Evolutionary conservation across 1,140 invertebrate species (phyloP), one percentile per base, ranked within the genome.

Genomic region (Asbolus verrucosus): DNA sequence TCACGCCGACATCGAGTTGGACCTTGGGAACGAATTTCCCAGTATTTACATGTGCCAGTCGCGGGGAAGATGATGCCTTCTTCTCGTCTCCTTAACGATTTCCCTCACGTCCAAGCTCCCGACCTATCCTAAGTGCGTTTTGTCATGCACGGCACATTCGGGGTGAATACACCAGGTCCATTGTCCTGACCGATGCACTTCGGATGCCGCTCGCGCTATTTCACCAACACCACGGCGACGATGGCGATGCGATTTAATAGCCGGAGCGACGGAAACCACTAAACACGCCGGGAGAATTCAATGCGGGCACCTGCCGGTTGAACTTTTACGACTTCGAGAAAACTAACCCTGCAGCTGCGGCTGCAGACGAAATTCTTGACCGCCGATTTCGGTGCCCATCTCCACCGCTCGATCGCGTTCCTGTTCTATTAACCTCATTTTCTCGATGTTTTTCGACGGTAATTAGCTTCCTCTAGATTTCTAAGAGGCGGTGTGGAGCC

Each of bases 81-180:
- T 24, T 46, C 41, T 41, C 38, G 38, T 43, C 38, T 30, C 43
- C 16, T 69, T 69, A 41, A 62, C 13, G 30, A 75, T 75, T 73
- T 75, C 62, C 70, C 63, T 73, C 74, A 74, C 74, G 74, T 73
- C 54, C 69, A 39, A 36, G 13, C 30, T 46, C 72, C 69, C 72
- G 74, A 75, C 74, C 74, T 75, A 75, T 71, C 74, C 74, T 70
- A 75, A 75, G 62, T 36, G 41, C 11, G 27, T 36, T 61, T 75
- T 75, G 67, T 67, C 70, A 75, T 75, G 72, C 74, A 71, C 5
- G 36, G 70, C 72, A 69, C 74, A 68, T 15, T 31, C 72, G 70
- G 72, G 74, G 74, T 75, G 72, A 75, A 75, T 67, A 71, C 54
- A 71, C 70, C 70, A 71, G 39, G 66, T 67, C 70, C 70, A 71